Evolutionary conservation across 2,888 invertebrate species (phyloP), one percentile per base, ranked within the genome.

Genomic region (Drosophila infuscata): DNA sequence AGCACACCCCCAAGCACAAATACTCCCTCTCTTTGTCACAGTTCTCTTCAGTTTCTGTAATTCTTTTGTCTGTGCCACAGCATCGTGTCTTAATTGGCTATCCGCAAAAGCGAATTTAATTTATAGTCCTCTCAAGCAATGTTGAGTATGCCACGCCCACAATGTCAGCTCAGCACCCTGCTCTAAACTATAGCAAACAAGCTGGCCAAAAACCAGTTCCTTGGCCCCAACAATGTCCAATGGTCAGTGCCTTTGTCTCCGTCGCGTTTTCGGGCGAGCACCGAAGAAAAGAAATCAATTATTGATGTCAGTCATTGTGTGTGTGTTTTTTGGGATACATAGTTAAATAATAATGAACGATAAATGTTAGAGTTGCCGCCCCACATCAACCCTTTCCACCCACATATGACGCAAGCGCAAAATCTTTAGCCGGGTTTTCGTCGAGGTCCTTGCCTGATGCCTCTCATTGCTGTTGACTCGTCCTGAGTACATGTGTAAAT

Each of bases 331-430:
- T 41, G 41, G 52, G 58, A 67, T 74, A 77, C 70, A 74, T 69
- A 78, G 87, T 90, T 83, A 90, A 89, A 88, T 90, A 90, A 88
- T 86, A 90, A 86, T 90, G 73, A 90, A 86, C 79, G 87, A 83
- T 86, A 86, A 86, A 89, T 86, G 90, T 88, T 79, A 78, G 71
- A 78, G 89, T 86, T 90, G 72, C 75, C 83, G 61, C 85, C 82
- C 63, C 63, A 63, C 68, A 60, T 63, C 59, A 65, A 60, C 63
- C 8, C 51, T 8, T 20, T 12, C 36, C 58, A 36, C 12, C 20
- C 29, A 3, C 52, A 58, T 38, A 38, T 54, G 60, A 30, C 57
- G 33, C 46, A 64, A 25, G 38, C 46, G 35, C 36, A 33, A 43
- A 61, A 56, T 48, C 38, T 29, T 5, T n/a, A 29, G 33, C 11